phyloP scores from a whole-genome alignment of 64 coral and sea anemone genomes.

The Acropora tenuis region DNA sequence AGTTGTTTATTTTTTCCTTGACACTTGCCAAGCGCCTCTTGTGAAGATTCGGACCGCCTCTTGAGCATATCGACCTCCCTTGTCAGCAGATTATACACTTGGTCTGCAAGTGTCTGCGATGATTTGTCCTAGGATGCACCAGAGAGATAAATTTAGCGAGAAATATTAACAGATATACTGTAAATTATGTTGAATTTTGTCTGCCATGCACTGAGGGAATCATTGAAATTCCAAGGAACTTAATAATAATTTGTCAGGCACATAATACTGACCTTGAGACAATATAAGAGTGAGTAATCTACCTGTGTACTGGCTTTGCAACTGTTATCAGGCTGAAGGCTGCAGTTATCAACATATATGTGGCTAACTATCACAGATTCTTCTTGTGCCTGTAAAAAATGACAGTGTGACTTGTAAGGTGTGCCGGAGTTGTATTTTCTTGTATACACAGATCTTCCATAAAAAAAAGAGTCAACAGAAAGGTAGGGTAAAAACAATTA shows the following conservation, averaged over 20 bases:
- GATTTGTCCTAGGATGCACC: background rate
- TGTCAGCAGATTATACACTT: conserved; percentile 1
- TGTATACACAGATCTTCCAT: background rate
- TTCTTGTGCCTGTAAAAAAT: background rate
- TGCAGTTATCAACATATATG: background rate
- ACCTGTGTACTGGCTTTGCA: background rate
- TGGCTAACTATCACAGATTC: background rate
- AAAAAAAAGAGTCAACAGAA: background rate
- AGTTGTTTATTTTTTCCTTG: conserved; percentile 35
- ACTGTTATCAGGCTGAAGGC: background rate
- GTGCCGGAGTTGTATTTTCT: background rate
- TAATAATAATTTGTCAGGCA: background rate
- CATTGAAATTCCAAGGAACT: background rate
- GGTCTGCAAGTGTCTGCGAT: background rate
- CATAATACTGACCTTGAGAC: background rate
- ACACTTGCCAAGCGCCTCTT: conserved; percentile 28
- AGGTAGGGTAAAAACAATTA: background rate
- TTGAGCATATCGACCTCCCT: background rate
- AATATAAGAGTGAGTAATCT: background rate
- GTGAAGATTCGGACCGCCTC: background rate
- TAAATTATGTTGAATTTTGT: background rate
- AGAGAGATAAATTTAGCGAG: background rate
- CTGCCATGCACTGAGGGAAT: background rate
- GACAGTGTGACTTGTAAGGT: background rate
- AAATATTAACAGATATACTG: background rate